Percentiles rank a stretch among this genome's conserved stretches.
Conservation (phyloP, 2,888 invertebrate species). For the Melanophora roralis region DNA sequence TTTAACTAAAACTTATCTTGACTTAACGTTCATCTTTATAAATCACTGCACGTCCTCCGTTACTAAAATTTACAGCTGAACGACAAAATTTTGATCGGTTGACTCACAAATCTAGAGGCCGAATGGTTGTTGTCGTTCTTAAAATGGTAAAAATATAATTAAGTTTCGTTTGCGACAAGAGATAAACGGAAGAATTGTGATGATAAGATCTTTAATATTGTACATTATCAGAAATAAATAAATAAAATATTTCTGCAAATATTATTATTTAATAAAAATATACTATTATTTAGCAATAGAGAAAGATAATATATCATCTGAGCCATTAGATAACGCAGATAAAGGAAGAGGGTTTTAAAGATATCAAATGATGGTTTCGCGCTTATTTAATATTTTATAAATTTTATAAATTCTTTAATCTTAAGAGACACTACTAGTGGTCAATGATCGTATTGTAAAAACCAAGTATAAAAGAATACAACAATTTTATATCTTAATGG, state of each 20-base stretch:
- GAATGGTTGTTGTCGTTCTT: neutral
- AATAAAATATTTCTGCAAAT: slow-evolving; percentile 18
- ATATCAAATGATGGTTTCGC: no score
- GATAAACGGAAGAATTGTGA: slow-evolving; percentile 43
- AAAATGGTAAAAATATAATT: slow-evolving; percentile 8
- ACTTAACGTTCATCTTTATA: slow-evolving; percentile 56
- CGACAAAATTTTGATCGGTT: slow-evolving; percentile 7
- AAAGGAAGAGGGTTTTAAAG: no score
- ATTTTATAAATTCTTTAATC: no score
- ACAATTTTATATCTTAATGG: no score
- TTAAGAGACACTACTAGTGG: no score
- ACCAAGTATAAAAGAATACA: no score
- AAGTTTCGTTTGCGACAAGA: slow-evolving; percentile 23
- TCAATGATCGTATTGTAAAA: no score
- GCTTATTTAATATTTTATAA: no score
- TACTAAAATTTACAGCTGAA: neutral
- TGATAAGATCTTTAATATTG: slow-evolving; percentile 37
- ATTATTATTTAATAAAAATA: no score
- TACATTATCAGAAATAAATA: neutral
- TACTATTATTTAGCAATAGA: no score
- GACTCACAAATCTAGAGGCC: slow-evolving; percentile 29
- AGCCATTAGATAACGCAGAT: no score
- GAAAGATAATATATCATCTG: no score
- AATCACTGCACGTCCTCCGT: slow-evolving; percentile 39
- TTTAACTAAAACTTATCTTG: slow-evolving; percentile 58